Evolutionary conservation across 2,113 vertebrate species (phyloP), one percentile per base, ranked within the genome.

Genomic region (Isurus oxyrinchus): DNA sequence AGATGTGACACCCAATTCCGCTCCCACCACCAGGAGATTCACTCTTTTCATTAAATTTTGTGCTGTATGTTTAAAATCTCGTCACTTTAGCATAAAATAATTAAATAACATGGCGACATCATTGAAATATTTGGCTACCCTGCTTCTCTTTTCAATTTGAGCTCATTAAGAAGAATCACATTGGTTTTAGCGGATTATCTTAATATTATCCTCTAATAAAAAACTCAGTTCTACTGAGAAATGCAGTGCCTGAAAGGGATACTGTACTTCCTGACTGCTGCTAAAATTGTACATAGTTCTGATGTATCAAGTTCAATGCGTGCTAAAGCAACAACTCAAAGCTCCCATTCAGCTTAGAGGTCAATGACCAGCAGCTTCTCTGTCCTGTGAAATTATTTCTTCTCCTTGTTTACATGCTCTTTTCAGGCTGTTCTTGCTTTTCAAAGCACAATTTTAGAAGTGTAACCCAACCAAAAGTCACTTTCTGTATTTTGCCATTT

Each of bases 191-290:
- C 44, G 25, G 19, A 72, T 49, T 11, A 67, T 40, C n/a, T 44
- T 27, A 23, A 49, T 67, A 0, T 25, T 49, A 31, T 49, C 49
- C 3, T 35, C 94, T 19, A 6, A 95, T 25, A 72, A 31, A 53
- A 53, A 16, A 11, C 40, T 19, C 76, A 44, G 49, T 69, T 95
- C 67, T 76, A 5, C 2, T 72, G 35, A 35, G 25, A 69, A 53
- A 35, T 55, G 94, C 90, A 61, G 31, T 13, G 25, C 67, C 94
- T 95, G 94, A 72, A 72, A 72, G 44, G 49, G 66, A 95, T 72
- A 35, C 49, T 95, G 25, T 55, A 95, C 23, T 95, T 95, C 94
- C 66, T 69, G 94, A 95, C 40, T 95, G 66, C 67, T 53, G 94
- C 44, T 69, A 94, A 67, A 72, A 72, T 72, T 95, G 67, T 69